These are phyloP conservation scores for Paragorgia papillata DNA, from an alignment of 92 coral and sea anemone genomes.

Conservation along the genomic window DNA sequence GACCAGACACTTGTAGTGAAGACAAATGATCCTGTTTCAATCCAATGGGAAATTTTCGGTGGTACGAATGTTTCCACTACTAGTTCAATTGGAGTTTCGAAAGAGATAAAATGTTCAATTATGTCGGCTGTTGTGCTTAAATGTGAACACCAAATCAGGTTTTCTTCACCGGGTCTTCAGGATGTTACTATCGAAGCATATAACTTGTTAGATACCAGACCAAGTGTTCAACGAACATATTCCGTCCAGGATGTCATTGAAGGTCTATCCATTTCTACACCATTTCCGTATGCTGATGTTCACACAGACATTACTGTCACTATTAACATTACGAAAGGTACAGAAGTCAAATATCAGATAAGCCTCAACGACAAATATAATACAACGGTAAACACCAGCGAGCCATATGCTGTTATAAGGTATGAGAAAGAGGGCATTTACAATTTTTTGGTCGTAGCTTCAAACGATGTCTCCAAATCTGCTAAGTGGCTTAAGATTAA, in stretches of 20 bases:
- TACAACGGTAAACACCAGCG: neutral
- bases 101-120: no score
- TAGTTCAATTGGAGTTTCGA: constrained; percentile 16
- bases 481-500: constrained; percentile 4
- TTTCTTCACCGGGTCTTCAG: constrained; percentile 41
- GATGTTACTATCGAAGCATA: constrained; percentile 53
- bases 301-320: neutral
- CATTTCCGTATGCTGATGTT: neutral
- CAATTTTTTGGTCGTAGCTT: constrained; percentile 53
- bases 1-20: neutral
- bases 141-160: no score
- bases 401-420: neutral
- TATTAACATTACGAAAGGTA: neutral
- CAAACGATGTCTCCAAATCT: constrained; percentile 42
- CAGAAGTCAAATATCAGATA: neutral
- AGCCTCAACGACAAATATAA: no score
- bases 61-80: constrained; percentile 56
- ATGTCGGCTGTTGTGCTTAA: no score
- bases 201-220: constrained; percentile 57
- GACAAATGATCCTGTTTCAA: neutral
- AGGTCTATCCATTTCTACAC: constrained; percentile 2
- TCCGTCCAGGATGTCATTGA: constrained; percentile 66
- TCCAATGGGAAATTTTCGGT: constrained; percentile 39
- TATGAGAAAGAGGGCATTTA: constrained; percentile 47
- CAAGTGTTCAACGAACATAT: constrained; percentile 44